Percentiles rank a stretch among this genome's conserved stretches.
These are phyloP conservation scores for Neomonachus schauinslandi DNA, from an alignment of 2,113 vertebrate species.

Conservation along the genomic window DNA sequence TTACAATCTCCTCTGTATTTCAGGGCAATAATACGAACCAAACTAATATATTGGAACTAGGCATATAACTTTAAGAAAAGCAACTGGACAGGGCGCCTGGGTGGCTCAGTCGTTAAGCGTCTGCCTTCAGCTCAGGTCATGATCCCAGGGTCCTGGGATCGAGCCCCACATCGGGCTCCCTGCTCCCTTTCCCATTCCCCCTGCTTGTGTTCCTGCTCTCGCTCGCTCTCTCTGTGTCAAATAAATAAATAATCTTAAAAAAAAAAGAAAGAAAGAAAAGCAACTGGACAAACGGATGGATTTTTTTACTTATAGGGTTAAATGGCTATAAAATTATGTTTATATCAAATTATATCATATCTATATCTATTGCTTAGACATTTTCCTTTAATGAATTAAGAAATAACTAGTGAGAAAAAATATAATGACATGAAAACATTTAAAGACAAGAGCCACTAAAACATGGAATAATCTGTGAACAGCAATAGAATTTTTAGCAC, in stretches of 20 bases:
- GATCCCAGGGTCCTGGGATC: no score
- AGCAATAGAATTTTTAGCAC: background rate
- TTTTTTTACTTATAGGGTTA: background rate
- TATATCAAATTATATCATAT: background rate
- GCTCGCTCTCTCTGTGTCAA: no score
- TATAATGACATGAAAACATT: background rate
- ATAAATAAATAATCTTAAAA: no score
- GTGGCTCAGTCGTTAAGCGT: no score
- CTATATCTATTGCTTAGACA: background rate
- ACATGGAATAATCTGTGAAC: background rate
- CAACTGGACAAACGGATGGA: background rate
- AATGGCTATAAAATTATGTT: background rate
- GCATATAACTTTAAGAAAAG: background rate
- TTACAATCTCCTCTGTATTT: background rate
- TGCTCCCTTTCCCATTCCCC: no score
- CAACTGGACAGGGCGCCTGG: background rate
- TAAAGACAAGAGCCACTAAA: background rate
- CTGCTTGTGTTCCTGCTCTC: no score
- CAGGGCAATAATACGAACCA: background rate
- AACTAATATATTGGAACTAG: background rate
- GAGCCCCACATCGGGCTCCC: no score
- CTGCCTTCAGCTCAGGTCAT: no score
- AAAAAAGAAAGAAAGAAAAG: background rate
- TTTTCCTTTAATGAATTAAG: background rate
- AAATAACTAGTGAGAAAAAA: slow-evolving; percentile 14